These are phyloP conservation scores for Dendroctonus valens DNA, from an alignment of 1,140 invertebrate genomes.

Conservation along the genomic window DNA sequence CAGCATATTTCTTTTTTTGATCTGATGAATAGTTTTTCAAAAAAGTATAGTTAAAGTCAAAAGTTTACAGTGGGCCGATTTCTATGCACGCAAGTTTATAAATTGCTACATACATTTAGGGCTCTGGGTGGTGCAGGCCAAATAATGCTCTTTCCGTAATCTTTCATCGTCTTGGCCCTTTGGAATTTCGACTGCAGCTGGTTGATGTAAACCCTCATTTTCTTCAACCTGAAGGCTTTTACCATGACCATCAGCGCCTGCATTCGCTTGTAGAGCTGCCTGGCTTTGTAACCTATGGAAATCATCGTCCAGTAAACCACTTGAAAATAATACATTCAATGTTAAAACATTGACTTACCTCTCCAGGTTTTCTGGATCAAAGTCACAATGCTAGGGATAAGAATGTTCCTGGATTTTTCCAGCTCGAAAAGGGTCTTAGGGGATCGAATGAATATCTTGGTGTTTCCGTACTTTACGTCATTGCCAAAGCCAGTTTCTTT, in stretches of 20 bases:
- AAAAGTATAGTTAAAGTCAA: too few species aligned
- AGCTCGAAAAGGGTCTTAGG: slow-evolving; percentile 86
- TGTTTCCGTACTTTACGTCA: slow-evolving; percentile 92
- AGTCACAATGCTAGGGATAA: slow-evolving; percentile 86
- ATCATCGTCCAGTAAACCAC: background rate
- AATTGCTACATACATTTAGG: slow-evolving; percentile 13
- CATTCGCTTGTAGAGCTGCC: slow-evolving; percentile 79
- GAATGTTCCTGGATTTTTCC: slow-evolving; percentile 76
- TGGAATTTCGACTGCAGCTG: slow-evolving; percentile 65
- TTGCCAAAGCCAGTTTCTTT: slow-evolving; percentile 72
- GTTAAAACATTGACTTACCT: slow-evolving; percentile 53
- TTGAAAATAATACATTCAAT: background rate
- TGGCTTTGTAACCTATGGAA: slow-evolving; percentile 59
- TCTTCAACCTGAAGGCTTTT: slow-evolving; percentile 81
- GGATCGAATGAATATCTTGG: slow-evolving; percentile 91
- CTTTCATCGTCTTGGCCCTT: slow-evolving; percentile 58
- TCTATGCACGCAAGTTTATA: too few species aligned
- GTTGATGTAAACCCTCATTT: slow-evolving; percentile 75
- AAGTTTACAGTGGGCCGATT: too few species aligned
- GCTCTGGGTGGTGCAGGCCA: slow-evolving; percentile 81
- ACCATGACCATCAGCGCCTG: slow-evolving; percentile 81
- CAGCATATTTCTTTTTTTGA: too few species aligned
- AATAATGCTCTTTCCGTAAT: slow-evolving; percentile 75
- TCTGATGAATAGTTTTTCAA: too few species aligned
- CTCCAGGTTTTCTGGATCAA: slow-evolving; percentile 93